Conservation (phyloP, 1,140 invertebrate species). For the Tetragnatha versicolor region DNA sequence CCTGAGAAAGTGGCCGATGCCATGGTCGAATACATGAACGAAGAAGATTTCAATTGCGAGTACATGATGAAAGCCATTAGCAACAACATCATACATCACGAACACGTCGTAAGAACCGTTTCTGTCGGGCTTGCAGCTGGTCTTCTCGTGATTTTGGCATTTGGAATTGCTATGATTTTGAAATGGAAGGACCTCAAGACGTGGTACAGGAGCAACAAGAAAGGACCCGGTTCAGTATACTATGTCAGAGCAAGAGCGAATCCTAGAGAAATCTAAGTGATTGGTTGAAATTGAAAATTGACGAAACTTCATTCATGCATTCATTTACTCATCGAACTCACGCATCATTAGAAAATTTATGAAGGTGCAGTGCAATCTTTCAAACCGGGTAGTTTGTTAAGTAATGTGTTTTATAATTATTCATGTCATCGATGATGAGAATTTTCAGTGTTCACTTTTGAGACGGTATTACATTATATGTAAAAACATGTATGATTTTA, state of each 20-base stretch:
- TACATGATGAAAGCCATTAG: background rate
- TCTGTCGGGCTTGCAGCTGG: conserved; percentile 26
- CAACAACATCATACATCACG: background rate
- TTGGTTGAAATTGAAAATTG: no score
- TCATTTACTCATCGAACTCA: no score
- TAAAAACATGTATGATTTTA: no score
- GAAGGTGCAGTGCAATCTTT: no score
- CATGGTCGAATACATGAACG: background rate
- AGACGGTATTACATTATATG: no score
- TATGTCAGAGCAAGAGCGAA: conserved; percentile 57
- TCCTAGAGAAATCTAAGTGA: conserved; percentile 29
- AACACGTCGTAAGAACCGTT: conserved; percentile 22
- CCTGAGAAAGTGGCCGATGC: conserved; percentile 16
- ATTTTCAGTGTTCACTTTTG: no score
- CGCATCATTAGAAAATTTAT: no score
- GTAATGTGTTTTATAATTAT: no score
- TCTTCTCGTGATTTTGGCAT: conserved; percentile 38
- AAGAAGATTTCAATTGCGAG: conserved; percentile 40
- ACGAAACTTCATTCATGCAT: no score
- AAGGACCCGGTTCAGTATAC: conserved; percentile 57
- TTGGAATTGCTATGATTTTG: conserved; percentile 40
- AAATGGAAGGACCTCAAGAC: conserved; percentile 39
- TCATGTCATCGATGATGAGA: no score
- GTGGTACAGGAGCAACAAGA: conserved; percentile 35
- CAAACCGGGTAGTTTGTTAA: no score